Evolutionary conservation across 2,797 vertebrate genomes (phyloP).

Genomic region (Danio albolineatus): DNA sequence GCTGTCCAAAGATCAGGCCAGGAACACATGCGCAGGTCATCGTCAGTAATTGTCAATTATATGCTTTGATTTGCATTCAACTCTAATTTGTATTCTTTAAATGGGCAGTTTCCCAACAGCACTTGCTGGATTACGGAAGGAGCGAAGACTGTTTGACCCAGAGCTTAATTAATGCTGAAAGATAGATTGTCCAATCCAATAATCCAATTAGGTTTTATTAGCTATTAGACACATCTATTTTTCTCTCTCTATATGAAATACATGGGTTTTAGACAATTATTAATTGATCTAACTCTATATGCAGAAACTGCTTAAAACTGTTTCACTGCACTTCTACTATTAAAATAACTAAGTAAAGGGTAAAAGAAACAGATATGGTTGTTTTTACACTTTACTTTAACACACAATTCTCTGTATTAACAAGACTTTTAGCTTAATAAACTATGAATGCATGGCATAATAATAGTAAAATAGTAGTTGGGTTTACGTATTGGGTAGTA

Average conservation of each 20-base stretch:
- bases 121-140: slow-evolving; percentile 63
- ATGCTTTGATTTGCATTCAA: slow-evolving; percentile 63
- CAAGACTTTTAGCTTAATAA: too few species aligned
- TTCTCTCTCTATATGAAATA: slow-evolving; percentile 1
- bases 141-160: slow-evolving; percentile 59
- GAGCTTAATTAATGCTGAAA: slow-evolving; percentile 71
- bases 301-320: neutral
- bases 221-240: slow-evolving; percentile 54
- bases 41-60: slow-evolving; percentile 63
- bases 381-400: too few species aligned
- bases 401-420: too few species aligned
- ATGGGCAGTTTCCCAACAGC: slow-evolving; percentile 62
- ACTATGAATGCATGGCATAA: too few species aligned
- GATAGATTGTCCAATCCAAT: slow-evolving; percentile 73
- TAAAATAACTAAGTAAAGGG: neutral
- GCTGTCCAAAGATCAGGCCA: slow-evolving; percentile 2
- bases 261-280: neutral
- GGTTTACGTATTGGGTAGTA: too few species aligned
- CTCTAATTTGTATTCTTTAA: slow-evolving; percentile 60
- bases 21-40: slow-evolving; percentile 23
- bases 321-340: neutral
- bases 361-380: neutral
- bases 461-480: too few species aligned
- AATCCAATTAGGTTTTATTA: slow-evolving; percentile 73
- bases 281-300: neutral